Conservation (phyloP, 2,888 invertebrate genomes). For the Tenodera sinensis region DNA sequence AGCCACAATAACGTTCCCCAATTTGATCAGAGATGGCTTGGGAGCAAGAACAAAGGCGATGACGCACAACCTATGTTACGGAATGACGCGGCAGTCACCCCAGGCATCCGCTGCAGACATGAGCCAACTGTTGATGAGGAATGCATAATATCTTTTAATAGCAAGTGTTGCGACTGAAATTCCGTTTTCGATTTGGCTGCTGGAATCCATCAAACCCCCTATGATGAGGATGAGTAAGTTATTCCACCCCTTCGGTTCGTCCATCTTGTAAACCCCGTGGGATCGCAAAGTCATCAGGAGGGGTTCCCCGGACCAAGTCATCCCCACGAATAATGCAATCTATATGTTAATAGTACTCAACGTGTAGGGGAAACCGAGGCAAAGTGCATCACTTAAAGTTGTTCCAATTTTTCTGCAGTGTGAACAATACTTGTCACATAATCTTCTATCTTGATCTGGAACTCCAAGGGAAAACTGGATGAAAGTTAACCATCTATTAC, state of each 20-base stretch:
- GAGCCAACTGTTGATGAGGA: neutral
- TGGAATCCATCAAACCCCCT: neutral
- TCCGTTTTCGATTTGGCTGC: neutral
- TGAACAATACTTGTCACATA: neutral
- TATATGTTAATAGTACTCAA: slow-evolving; percentile 28
- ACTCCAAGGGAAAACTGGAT: no score
- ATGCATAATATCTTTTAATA: neutral
- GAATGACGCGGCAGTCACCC: neutral
- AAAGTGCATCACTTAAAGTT: neutral
- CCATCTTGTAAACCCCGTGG: neutral
- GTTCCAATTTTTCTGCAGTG: neutral
- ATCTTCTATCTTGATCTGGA: no score
- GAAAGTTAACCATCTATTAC: no score
- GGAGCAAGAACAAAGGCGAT: neutral
- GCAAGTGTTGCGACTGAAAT: neutral
- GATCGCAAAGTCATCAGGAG: neutral
- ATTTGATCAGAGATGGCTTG: no score
- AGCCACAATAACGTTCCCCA: no score
- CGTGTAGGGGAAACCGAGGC: neutral
- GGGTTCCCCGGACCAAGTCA: neutral
- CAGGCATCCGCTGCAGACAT: neutral
- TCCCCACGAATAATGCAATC: slow-evolving; percentile 24
- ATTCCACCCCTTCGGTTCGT: neutral
- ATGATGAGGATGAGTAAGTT: neutral
- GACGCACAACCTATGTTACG: neutral